A percentile compares a stretch with the other conserved stretches of the same genome.
phyloP scores from a whole-genome alignment of 2,113 vertebrate species.

The Otis tarda region DNA sequence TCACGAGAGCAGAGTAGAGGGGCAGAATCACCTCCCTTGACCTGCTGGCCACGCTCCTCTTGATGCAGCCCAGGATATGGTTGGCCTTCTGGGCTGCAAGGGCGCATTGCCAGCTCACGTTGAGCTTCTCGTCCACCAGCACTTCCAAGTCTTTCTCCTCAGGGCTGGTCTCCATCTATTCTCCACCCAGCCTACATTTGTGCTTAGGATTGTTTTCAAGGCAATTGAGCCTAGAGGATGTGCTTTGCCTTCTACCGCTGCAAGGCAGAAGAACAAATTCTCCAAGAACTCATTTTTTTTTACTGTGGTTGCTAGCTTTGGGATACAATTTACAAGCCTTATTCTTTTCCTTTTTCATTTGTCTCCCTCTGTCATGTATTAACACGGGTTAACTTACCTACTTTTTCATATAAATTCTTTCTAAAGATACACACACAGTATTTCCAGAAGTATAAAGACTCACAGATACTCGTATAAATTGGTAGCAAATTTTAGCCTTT shows the following conservation, averaged over 20 bases:
- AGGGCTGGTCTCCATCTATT: too few relatives aligned
- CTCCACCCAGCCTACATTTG: too few relatives aligned
- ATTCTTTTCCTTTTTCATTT: background rate
- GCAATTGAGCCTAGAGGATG: background rate
- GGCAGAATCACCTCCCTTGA: too few relatives aligned
- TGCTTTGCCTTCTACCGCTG: background rate
- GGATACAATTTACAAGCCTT: background rate
- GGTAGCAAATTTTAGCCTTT: background rate
- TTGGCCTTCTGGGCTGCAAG: too few relatives aligned
- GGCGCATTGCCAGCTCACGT: too few relatives aligned
- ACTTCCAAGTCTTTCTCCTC: too few relatives aligned
- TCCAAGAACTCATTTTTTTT: background rate
- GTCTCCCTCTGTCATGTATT: background rate
- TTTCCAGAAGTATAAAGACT: background rate
- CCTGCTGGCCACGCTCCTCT: too few relatives aligned
- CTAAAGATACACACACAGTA: background rate
- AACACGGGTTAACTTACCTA: background rate
- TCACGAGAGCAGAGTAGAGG: too few relatives aligned
- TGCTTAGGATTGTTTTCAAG: background rate
- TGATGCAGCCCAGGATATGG: too few relatives aligned
- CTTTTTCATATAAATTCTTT: background rate
- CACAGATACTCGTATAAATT: background rate
- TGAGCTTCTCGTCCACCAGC: too few relatives aligned
- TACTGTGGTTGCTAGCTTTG: background rate
- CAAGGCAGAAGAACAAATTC: background rate